Evolutionary conservation across 2,113 vertebrate genomes (phyloP), one percentile per base, ranked within the genome.

Genomic region (Silurus asotus): DNA sequence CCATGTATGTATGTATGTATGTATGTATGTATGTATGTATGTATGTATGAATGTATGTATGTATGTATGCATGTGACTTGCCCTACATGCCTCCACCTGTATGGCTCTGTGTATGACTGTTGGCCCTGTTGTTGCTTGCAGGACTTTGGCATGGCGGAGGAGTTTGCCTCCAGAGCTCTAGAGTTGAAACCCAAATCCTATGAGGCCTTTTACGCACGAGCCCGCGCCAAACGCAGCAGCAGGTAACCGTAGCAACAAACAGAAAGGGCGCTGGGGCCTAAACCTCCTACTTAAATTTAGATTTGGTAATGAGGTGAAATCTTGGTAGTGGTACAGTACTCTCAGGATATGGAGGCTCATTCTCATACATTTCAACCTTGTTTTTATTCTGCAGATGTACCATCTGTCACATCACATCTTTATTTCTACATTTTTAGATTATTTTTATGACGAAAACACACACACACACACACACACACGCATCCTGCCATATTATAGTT

Each of bases 111-210:
- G 87, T 90, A 88, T 91, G 89, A 90, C 86, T 89, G 89, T 89
- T 69, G 89, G 90, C 82, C 89, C 14, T 88, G 64, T 87, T 82
- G 91, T 84, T 89, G 37, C 56, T 76, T 89, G 83, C 91, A 95
- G 95, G 94, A 95, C 89, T 94, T 94, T 75, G 87, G 84, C 88
- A 97, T 98, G 91, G 98, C 98, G 6, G 98, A 99, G 92, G 97
- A 98, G 89, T 99, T 99, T 93, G 98, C 98, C 90, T 97, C 97
- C 93, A 99, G 96, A 93, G 98, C 97, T 8, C 95, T 99, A 92
- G 97, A 99, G 94, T 95, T 99, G 92, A 99, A 99, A 95, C 96
- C 97, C 90, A 97, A 98, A 93, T 99, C 97, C 70, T 99, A 99
- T 0, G 98, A 99, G 94, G 98, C 98, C 88, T 97, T 96, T 93